Evolutionary conservation across 2,888 invertebrate genomes (phyloP), one percentile per base, ranked within the genome.

Genomic region (Rosalia funebris): DNA sequence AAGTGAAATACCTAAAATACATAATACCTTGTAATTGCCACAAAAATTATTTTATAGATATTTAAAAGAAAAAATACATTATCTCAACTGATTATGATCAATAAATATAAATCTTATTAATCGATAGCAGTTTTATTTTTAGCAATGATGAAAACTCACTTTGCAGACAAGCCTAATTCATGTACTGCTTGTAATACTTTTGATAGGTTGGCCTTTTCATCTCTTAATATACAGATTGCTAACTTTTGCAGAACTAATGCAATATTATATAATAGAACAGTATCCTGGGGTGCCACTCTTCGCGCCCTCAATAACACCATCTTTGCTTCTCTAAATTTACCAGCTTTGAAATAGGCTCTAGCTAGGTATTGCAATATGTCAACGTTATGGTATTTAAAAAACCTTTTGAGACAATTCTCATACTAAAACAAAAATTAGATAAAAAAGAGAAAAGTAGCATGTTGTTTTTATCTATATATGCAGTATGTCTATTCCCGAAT

Each of bases 351-450:
- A 81, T 96, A 95, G 2, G 98, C 98, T 67, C 98, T 85, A 0
- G 95, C 96, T 62, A 98, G 85, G 84, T 98, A 99, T 77, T 96
- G 93, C 77, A 98, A 87, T 70, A 98, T 93, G 77, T 98, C 97
- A 11, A 95, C 93, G 82, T 97, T 95, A 83, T 96, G 93, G 80
- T 95, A 91, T 82, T 91, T 92, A 81, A 91, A 95, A 84, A 99
- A 99, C 82, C 98, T 98, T 76, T 95, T 91, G 81, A 98, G 87
- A 81, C 98, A 98, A 83, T 98, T 99, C 83, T 98, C 97, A 82
- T 99, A 99, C 93, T 93, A 48, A 47, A 48, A 25, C 25, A 25
- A 7, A 25, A 25, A 25, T 5, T 25, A 31, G 39, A 32, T 32
- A 20, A 16, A 5, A 37, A n/a, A n/a, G n/a, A n/a, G 9, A 34